These are phyloP conservation scores for Hippasteria phrygiana DNA, from an alignment of 53 echinoderm and acorn worm genomes.

Conservation along the genomic window DNA sequence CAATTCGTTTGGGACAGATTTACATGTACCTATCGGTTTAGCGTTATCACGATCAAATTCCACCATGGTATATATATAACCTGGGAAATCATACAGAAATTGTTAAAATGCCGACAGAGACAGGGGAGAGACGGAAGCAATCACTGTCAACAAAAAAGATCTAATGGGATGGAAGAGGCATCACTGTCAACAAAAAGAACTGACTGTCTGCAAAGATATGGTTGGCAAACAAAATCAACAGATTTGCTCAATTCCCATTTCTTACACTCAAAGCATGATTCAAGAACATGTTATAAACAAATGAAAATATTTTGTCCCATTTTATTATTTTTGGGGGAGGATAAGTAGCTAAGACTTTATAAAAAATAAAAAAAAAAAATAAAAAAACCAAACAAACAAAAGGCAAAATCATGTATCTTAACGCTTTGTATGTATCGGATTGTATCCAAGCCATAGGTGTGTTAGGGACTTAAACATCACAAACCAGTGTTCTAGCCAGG, in stretches of 20 bases:
- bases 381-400: too few species aligned
- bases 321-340: too few species aligned
- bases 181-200: slow-evolving; percentile 37
- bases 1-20: neutral
- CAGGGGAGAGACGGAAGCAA: neutral
- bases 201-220: neutral
- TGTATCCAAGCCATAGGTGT: slow-evolving; percentile 29
- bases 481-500: too few species aligned
- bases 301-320: too few species aligned
- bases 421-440: slow-evolving; percentile 20
- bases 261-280: too few species aligned
- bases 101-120: slow-evolving; percentile 8
- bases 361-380: too few species aligned
- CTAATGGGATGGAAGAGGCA: neutral
- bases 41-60: slow-evolving; percentile 50
- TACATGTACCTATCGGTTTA: slow-evolving; percentile 50
- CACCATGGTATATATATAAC: slow-evolving; percentile 50
- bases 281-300: too few species aligned
- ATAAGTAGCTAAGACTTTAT: too few species aligned
- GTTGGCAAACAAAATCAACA: neutral
- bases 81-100: slow-evolving; percentile 46
- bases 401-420: slow-evolving; percentile 30
- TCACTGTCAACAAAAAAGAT: slow-evolving; percentile 8
- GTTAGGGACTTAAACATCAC: neutral
- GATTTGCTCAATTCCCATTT: neutral